Conservation (phyloP, 2,888 invertebrate species). For the Ichneumoninae sp. region DNA sequence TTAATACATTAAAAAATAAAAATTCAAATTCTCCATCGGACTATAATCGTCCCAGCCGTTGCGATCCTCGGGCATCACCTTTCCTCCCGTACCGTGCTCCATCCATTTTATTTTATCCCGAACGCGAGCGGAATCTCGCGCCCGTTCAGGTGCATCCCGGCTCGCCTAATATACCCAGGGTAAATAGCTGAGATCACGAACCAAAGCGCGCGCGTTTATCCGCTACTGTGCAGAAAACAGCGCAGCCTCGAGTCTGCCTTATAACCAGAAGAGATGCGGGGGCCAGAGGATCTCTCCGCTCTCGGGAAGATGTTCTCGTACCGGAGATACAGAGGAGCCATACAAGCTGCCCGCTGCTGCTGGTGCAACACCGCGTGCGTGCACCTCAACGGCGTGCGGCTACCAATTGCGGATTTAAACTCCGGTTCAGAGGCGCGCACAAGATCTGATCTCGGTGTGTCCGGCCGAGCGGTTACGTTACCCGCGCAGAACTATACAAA, state of each 20-base stretch:
- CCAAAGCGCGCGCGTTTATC: background rate
- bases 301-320: slow-evolving; percentile 34
- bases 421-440: slow-evolving; percentile 58
- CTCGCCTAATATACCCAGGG: background rate
- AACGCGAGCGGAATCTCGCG: slow-evolving; percentile 9
- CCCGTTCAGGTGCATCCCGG: slow-evolving; percentile 18
- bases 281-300: slow-evolving; percentile 40
- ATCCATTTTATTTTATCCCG: slow-evolving; percentile 6
- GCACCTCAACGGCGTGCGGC: slow-evolving; percentile 40
- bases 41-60: background rate
- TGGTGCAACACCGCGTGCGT: slow-evolving; percentile 34
- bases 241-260: slow-evolving; percentile 22
- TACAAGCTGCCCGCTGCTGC: slow-evolving; percentile 29
- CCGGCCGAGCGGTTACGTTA: slow-evolving; percentile 62
- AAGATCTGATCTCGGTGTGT: slow-evolving; percentile 71
- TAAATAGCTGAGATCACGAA: slow-evolving; percentile 38
- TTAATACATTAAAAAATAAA: background rate
- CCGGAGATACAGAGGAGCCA: slow-evolving; percentile 27
- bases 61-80: background rate
- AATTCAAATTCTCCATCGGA: background rate
- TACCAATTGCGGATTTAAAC: slow-evolving; percentile 71
- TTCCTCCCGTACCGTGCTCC: background rate
- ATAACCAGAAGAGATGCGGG: slow-evolving; percentile 51
- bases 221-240: slow-evolving; percentile 14
- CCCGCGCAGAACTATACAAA: slow-evolving; percentile 61